Conservation (phyloP, 2,797 vertebrate genomes). For the Aulostomus chinensis region DNA sequence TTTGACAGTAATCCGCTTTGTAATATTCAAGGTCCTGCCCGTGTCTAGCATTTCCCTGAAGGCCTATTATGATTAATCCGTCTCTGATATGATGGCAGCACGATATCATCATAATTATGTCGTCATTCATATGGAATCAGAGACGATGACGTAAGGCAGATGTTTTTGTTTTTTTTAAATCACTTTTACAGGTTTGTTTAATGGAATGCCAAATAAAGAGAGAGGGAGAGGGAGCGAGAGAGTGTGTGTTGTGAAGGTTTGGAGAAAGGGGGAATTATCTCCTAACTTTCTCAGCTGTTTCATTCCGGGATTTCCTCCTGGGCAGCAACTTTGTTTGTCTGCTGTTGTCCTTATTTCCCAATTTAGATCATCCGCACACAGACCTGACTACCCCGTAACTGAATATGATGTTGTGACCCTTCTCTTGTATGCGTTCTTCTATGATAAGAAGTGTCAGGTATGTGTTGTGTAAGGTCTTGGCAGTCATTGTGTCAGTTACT, state of each 20-base stretch:
- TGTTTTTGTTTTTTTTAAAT: too few relatives aligned
- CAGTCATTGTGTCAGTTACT: conserved; percentile 26
- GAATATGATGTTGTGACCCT: conserved; percentile 16
- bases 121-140: background rate
- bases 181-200: too few relatives aligned
- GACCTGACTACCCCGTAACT: conserved; percentile 10
- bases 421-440: conserved; percentile 15
- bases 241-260: background rate
- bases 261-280: background rate
- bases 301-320: conserved; percentile 18
- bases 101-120: background rate
- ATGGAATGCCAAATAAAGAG: too few relatives aligned
- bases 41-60: conserved; percentile 20
- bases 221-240: too few relatives aligned
- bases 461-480: conserved; percentile 44
- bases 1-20: conserved; percentile 71
- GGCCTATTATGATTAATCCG: conserved; percentile 15
- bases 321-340: conserved; percentile 30
- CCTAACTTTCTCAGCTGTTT: conserved; percentile 22
- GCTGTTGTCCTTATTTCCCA: conserved; percentile 28
- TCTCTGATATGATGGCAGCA: conserved; percentile 23
- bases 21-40: conserved; percentile 47
- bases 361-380: conserved; percentile 32
- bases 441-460: conserved; percentile 11
- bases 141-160: background rate